phyloP scores from a whole-genome alignment of 2,888 invertebrate species.

The Yponomeuta evonymella region DNA sequence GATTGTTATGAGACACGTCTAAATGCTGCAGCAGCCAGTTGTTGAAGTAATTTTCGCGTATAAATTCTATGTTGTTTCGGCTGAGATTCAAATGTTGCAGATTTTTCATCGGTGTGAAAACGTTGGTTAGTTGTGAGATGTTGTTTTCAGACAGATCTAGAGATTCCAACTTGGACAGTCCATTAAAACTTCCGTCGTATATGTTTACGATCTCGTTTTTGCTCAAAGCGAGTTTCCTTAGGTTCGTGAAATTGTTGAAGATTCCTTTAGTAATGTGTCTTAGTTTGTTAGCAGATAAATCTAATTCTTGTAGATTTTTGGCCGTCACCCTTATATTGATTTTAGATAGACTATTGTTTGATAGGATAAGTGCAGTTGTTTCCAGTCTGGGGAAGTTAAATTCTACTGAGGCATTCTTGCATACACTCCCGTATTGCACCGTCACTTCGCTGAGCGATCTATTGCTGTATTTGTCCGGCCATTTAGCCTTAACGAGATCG shows the following conservation, averaged over 20 bases:
- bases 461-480: slow-evolving; percentile 45
- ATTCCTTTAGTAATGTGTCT: slow-evolving; percentile 65
- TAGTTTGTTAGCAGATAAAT: slow-evolving; percentile 78
- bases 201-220: slow-evolving; percentile 79
- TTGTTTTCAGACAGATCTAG: slow-evolving; percentile 84
- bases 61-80: slow-evolving; percentile 78
- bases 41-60: slow-evolving; percentile 80
- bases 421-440: slow-evolving; percentile 38
- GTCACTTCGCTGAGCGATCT: slow-evolving; percentile 50
- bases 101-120: slow-evolving; percentile 74
- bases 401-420: slow-evolving; percentile 45
- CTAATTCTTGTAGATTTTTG: slow-evolving; percentile 70
- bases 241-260: slow-evolving; percentile 72
- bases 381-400: slow-evolving; percentile 47
- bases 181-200: slow-evolving; percentile 75
- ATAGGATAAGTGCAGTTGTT: slow-evolving; percentile 46
- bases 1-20: slow-evolving; percentile 82
- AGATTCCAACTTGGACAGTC: slow-evolving; percentile 78
- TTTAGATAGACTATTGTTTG: slow-evolving; percentile 49
- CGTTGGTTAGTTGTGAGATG: slow-evolving; percentile 73
- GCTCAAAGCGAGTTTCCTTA: slow-evolving; percentile 81
- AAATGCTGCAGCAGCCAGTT: slow-evolving; percentile 79
- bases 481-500: slow-evolving; percentile 34
- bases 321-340: slow-evolving; percentile 47
- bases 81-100: slow-evolving; percentile 84